A percentile compares a stretch with the other conserved stretches of the same genome.
Evolutionary conservation across 2,888 invertebrate genomes (phyloP).

Genomic region (Drosophila planitibia): DNA sequence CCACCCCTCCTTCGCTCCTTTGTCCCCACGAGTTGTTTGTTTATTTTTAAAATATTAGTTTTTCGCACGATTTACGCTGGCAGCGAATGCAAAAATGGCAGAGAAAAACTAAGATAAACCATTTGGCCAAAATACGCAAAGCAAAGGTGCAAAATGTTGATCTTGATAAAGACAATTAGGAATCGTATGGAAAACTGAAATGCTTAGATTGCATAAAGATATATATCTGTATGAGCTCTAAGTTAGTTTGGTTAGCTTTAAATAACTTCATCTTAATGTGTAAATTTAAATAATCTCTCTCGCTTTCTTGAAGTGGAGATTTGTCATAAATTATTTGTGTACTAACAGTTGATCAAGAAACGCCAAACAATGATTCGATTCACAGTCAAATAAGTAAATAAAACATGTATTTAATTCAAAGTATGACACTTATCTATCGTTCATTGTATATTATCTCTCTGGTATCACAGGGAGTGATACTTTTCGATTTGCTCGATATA

Average conservation of each 20-base stretch:
- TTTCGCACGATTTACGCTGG: slow-evolving; percentile 65
- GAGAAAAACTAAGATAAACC: slow-evolving; percentile 21
- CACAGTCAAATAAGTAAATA: neutral
- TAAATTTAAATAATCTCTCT: neutral
- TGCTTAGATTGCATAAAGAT: neutral
- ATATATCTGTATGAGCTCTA: neutral
- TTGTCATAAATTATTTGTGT: neutral
- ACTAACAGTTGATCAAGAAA: neutral
- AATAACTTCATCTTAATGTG: neutral
- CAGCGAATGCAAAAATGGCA: slow-evolving; percentile 30
- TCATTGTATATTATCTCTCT: neutral
- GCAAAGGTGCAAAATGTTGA: slow-evolving; percentile 25
- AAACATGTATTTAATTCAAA: neutral
- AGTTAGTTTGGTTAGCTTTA: neutral
- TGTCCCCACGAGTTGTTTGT: slow-evolving; percentile 51
- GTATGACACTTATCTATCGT: neutral
- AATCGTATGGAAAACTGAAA: slow-evolving; percentile 11
- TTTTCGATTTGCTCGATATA: neutral
- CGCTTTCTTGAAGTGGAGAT: neutral
- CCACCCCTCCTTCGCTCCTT: neutral
- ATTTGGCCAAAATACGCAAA: slow-evolving; percentile 20
- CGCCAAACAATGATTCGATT: neutral
- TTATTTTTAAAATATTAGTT: slow-evolving; percentile 73
- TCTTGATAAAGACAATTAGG: slow-evolving; percentile 8
- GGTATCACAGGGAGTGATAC: neutral